These are phyloP conservation scores for Iphiclides podalirius DNA, from an alignment of 2,888 invertebrate species.

Conservation along the genomic window DNA sequence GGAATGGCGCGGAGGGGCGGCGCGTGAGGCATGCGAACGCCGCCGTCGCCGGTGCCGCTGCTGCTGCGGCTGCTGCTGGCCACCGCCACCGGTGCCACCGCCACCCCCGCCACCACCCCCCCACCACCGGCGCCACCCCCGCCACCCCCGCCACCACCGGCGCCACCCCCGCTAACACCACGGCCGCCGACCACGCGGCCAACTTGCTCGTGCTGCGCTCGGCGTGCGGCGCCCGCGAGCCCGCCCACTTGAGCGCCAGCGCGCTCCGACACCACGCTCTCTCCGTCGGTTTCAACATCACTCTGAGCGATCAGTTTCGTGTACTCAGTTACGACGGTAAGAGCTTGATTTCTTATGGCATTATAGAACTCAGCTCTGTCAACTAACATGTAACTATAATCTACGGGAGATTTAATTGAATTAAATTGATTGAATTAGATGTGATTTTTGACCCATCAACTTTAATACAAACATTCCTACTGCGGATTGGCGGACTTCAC, in stretches of 20 bases:
- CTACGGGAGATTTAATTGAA: too few species aligned
- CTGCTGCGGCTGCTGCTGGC: conserved; percentile 40
- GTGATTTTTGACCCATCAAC: too few species aligned
- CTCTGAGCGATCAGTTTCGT: conserved; percentile 26
- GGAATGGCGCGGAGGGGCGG: conserved; percentile 23
- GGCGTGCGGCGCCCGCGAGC: conserved; percentile 40
- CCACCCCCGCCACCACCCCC: conserved; percentile 26
- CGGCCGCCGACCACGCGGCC: conserved; percentile 24
- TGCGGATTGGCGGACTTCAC: too few species aligned
- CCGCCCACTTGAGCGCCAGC: conserved; percentile 28
- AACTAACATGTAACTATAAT: too few species aligned
- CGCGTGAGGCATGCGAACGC: conserved; percentile 35
- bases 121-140: conserved; percentile 32
- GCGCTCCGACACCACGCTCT: conserved; percentile 25
- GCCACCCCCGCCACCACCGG: conserved; percentile 24
- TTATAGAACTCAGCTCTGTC: too few species aligned
- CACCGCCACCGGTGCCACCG: conserved; percentile 32
- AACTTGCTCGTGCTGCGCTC: conserved; percentile 53
- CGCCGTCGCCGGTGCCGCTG: conserved; percentile 22
- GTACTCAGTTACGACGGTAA: conserved; percentile 43
- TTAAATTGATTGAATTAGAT: too few species aligned
- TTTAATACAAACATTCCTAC: too few species aligned
- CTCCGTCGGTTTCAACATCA: conserved; percentile 14
- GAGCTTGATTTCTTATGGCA: too few species aligned
- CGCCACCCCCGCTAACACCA: too few species aligned